phyloP scores from a whole-genome alignment of 2,113 vertebrate species.

The Daubentonia madagascariensis region DNA sequence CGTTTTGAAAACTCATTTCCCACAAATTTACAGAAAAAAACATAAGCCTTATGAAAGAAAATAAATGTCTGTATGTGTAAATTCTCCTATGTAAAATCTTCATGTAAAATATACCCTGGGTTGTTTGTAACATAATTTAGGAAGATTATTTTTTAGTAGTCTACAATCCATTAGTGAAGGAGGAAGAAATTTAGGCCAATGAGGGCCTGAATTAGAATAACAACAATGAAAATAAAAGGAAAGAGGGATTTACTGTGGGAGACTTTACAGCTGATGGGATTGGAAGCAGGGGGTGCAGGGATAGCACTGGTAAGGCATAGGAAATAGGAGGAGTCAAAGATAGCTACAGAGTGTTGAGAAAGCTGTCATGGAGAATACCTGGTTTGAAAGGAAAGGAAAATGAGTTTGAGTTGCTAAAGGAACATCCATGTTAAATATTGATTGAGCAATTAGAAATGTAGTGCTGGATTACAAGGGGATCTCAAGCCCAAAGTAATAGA shows the following conservation, averaged over 20 bases:
- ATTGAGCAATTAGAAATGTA: background rate
- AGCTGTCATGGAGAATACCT: background rate
- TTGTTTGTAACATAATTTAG: background rate
- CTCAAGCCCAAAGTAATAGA: background rate
- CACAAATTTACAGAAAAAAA: background rate
- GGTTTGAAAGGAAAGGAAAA: background rate
- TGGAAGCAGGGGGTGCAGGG: background rate
- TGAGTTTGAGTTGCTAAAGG: background rate
- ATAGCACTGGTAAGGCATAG: background rate
- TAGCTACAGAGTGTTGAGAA: background rate
- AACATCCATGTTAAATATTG: background rate
- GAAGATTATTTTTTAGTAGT: background rate
- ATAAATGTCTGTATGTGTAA: background rate
- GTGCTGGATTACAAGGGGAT: background rate
- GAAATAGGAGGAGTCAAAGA: background rate
- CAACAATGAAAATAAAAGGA: background rate
- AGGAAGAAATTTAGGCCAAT: background rate
- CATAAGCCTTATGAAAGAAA: background rate
- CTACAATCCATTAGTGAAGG: background rate
- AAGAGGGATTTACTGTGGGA: background rate
- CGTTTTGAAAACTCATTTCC: conserved; percentile 6
- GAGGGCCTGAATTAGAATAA: background rate
- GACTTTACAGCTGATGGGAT: background rate
- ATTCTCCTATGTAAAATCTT: background rate
- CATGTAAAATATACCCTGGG: background rate